phyloP scores from a whole-genome alignment of 1,140 invertebrate species.

The Capitella teleta region DNA sequence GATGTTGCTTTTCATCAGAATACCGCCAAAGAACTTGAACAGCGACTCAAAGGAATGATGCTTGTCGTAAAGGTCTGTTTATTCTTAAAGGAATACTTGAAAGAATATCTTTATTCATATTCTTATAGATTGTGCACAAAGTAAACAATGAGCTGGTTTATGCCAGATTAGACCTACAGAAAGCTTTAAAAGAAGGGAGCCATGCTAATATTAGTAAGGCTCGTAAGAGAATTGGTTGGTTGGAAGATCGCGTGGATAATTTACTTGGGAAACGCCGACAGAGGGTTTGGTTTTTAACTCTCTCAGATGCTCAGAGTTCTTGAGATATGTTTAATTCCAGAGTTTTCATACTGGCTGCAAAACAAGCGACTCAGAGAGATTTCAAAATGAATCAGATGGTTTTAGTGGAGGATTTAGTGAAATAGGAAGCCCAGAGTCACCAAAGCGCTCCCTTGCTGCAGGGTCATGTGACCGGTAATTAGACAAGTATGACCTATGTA shows the following conservation, averaged over 20 bases:
- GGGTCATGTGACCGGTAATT: too few species aligned
- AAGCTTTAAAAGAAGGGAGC: conserved; percentile 22
- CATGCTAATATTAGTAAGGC: conserved; percentile 23
- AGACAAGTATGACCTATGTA: too few species aligned
- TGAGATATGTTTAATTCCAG: neutral
- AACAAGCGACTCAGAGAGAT: conserved; percentile 8
- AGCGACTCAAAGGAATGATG: conserved; percentile 22
- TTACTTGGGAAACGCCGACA: conserved; percentile 7
- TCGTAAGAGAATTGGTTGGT: conserved; percentile 33
- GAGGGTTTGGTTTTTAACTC: neutral
- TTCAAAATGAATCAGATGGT: neutral
- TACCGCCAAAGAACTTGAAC: conserved; percentile 21
- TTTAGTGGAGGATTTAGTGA: neutral
- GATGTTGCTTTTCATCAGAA: conserved; percentile 16
- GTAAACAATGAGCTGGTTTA: conserved; percentile 29
- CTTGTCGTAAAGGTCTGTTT: conserved; percentile 22
- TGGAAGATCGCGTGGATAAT: conserved; percentile 33
- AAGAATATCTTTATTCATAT: conserved; percentile 1
- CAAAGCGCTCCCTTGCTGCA: neutral
- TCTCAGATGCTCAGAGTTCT: too few species aligned
- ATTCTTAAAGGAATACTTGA: too few species aligned
- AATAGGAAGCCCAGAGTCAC: neutral
- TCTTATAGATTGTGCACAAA: conserved; percentile 25
- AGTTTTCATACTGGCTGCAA: conserved; percentile 17
- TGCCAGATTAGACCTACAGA: conserved; percentile 26